Conservation (phyloP, 2,888 invertebrate genomes). For the Pheosia tremula region DNA sequence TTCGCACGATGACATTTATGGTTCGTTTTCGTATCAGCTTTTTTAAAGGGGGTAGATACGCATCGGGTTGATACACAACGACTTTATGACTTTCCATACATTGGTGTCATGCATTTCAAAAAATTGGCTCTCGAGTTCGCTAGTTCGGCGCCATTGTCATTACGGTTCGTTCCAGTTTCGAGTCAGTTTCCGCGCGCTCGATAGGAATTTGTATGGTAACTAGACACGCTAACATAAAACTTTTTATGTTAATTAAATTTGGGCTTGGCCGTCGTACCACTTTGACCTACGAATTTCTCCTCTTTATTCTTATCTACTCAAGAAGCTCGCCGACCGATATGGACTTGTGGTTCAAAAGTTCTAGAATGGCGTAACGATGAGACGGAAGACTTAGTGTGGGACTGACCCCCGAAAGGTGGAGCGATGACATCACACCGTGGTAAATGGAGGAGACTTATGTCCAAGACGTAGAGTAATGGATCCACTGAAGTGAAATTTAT, state of each 20-base stretch:
- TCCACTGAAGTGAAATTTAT: no score
- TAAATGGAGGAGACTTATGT: no score
- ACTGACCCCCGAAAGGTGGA: no score
- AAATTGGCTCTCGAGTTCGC: conserved; percentile 64
- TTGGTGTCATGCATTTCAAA: conserved; percentile 61
- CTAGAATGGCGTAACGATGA: no score
- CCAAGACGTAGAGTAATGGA: no score
- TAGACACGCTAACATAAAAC: conserved; percentile 42
- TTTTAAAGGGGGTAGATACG: conserved; percentile 62
- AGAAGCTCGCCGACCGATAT: no score
- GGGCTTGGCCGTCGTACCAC: conserved; percentile 12
- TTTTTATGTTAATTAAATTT: conserved; percentile 60
- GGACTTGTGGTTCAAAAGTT: no score
- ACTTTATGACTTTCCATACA: conserved; percentile 65
- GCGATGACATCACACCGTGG: no score
- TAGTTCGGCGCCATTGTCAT: conserved; percentile 52
- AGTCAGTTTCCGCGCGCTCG: conserved; percentile 43
- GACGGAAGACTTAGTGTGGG: no score
- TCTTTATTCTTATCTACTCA: neutral
- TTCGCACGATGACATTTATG: conserved; percentile 56
- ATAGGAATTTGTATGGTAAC: conserved; percentile 40
- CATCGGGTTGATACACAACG: conserved; percentile 56
- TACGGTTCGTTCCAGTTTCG: conserved; percentile 59
- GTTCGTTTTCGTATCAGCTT: conserved; percentile 66
- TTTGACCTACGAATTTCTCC: neutral